A percentile compares a stretch with the other conserved stretches of the same genome.
These are phyloP conservation scores for Ceuthmochares aereus DNA, from an alignment of 2,113 vertebrate species.

Conservation along the genomic window DNA sequence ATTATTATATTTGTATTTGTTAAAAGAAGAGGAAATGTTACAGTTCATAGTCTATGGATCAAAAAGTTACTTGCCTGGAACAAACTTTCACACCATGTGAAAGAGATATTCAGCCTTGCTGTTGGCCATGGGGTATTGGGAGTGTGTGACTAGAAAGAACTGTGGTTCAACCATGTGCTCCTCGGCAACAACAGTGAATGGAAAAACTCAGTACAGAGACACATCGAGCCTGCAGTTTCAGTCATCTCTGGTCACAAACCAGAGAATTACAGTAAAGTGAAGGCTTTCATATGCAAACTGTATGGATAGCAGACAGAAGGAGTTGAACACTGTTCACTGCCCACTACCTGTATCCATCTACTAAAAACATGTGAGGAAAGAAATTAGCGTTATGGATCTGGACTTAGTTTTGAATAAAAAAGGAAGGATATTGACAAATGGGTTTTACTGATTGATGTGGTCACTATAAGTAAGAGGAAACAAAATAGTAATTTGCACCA, in stretches of 20 bases:
- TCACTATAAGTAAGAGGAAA: not conserved
- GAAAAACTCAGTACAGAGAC: not conserved
- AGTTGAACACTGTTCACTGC: not conserved
- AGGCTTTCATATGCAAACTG: not conserved
- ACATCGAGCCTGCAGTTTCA: not conserved
- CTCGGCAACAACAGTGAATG: not conserved
- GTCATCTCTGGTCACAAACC: not conserved
- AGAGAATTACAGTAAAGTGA: not conserved
- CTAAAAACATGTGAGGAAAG: not conserved
- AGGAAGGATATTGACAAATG: not conserved
- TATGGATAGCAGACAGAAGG: not conserved
- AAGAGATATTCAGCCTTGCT: not conserved
- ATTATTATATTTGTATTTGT: not conserved
- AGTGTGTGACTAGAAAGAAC: not conserved
- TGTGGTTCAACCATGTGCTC: not conserved
- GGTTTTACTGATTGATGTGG: not conserved
- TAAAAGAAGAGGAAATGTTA: not conserved
- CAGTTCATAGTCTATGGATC: not conserved
- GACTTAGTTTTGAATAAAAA: not conserved
- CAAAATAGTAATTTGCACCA: not conserved
- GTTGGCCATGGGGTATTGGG: not conserved
- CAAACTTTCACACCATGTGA: not conserved
- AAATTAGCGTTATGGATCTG: not conserved
- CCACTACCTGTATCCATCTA: not conserved
- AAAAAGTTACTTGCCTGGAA: not conserved